Base-by-base conservation (phyloP, 2,113 vertebrate genomes). In the Pseudorasbora parva region DNA sequence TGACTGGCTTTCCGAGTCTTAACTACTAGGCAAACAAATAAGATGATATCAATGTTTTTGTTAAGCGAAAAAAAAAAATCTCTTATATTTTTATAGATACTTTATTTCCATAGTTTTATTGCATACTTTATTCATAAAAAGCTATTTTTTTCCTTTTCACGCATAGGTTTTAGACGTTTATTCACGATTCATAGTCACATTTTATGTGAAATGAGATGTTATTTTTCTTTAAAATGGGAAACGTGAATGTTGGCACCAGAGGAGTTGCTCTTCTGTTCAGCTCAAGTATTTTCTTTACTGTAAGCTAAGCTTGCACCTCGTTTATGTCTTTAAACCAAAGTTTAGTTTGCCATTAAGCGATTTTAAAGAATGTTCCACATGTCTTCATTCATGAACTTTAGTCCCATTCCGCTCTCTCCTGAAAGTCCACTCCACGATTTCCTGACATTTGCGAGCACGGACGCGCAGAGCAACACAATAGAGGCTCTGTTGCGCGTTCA, bases 31-130 rank as follows among this genome's bases (percentile, higher is more conserved):
- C 81, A 92, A 92, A 85, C 84, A 82, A 91, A 88, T 81, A 72
- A 85, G 76, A 88, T 47, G 71, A 74, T 85, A 87, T 88, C 83
- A 83, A 86, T 85, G 80, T 90, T 86, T 85, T 88, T 86, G 84
- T 86, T 77, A 45, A 66, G 17, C 45, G 81, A 23, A 85, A 66
- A 57, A 66, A 91, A 79, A 88, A 94, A 92, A 94, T 91, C 89
- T 92, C 89, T 92, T 94, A 92, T 94, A 94, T 95, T 94, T 95
- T 94, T 94, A 93, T 94, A 94, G 92, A 94, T 94, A 81, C 88
- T 94, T 93, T 94, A 94, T 94, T 90, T 91, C 91, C 93, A 93
- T 93, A 94, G 92, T 93, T 93, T 49, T 92, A 92, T 92, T 91
- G 89, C 91, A 93, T 93, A 91, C 90, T 91, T 93, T 93, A 93